Evolutionary conservation across 2,888 invertebrate genomes (phyloP).

Genomic region (Dascillus cervinus): DNA sequence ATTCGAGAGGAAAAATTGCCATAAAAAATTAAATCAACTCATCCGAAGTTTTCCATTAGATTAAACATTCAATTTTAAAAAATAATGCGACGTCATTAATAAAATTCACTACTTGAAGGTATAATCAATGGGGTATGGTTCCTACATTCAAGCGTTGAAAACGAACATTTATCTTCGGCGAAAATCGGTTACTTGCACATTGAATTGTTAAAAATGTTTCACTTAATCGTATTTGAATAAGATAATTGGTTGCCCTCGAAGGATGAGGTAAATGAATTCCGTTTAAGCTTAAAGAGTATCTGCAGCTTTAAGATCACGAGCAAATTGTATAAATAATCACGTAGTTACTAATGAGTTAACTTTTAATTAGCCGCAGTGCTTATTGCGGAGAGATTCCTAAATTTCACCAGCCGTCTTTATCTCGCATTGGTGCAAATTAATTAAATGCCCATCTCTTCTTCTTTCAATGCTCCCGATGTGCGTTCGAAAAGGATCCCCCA

Average conservation of each 20-base stretch:
- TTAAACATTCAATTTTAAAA: constrained; percentile 3
- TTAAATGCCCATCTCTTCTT: background rate
- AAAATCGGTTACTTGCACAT: constrained; percentile 6
- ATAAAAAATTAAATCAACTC: background rate
- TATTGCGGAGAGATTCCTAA: constrained; percentile 1
- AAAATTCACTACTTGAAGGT: constrained; percentile 2
- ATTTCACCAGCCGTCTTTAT: background rate
- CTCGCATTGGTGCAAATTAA: background rate
- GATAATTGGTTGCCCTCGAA: constrained; percentile 9
- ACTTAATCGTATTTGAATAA: constrained; percentile 9
- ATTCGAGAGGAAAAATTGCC: too few species aligned
- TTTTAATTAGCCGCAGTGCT: constrained; percentile 5
- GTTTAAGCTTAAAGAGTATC: constrained; percentile 6
- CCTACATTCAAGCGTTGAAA: constrained; percentile 2
- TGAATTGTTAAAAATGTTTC: constrained; percentile 7
- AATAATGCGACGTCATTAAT: constrained; percentile 3
- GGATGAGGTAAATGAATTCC: constrained; percentile 9
- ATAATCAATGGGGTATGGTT: constrained; percentile 5
- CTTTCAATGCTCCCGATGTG: too few species aligned
- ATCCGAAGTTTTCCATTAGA: background rate
- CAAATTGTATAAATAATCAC: constrained; percentile 5
- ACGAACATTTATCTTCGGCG: constrained; percentile 4
- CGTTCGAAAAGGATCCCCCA: too few species aligned
- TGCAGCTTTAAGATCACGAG: too few species aligned
- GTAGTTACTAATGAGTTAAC: constrained; percentile 10